Evolutionary conservation across 2,888 invertebrate genomes (phyloP).

Genomic region (Glaucopsyche alexis): DNA sequence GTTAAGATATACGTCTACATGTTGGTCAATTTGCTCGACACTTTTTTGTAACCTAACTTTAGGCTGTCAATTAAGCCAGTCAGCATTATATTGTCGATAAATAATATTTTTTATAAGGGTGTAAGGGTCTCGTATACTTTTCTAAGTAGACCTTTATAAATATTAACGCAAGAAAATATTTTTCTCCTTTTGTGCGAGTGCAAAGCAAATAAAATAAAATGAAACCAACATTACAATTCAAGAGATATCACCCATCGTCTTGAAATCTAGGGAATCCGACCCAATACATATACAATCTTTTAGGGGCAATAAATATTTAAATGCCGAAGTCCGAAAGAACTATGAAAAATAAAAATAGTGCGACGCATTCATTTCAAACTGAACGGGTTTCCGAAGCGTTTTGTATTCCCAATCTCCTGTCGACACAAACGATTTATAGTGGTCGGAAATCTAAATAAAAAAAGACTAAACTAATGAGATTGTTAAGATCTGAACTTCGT

Average conservation of each 20-base stretch:
- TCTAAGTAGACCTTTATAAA: no score
- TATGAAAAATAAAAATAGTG: conserved; percentile 36
- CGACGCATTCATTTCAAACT: conserved; percentile 35
- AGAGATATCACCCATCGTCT: conserved; percentile 28
- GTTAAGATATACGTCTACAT: neutral
- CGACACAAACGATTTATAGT: conserved; percentile 32
- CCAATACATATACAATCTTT: conserved; percentile 41
- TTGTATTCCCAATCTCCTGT: conserved; percentile 32
- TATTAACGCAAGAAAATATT: neutral
- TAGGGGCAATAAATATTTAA: conserved; percentile 60
- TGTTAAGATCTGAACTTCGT: conserved; percentile 30
- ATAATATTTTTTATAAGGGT: no score
- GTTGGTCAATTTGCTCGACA: neutral
- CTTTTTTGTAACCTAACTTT: neutral
- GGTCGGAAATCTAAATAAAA: conserved; percentile 30
- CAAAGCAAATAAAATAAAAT: neutral
- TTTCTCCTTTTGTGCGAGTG: neutral
- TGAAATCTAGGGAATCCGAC: conserved; percentile 31
- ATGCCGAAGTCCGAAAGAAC: conserved; percentile 48
- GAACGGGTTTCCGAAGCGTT: conserved; percentile 39
- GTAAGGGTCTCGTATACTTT: no score
- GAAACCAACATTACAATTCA: neutral
- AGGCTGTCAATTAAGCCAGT: neutral
- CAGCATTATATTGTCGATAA: no score
- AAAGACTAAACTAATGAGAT: conserved; percentile 30